phyloP scores from a whole-genome alignment of 2,113 vertebrate genomes.

The Myodes glareolus region DNA sequence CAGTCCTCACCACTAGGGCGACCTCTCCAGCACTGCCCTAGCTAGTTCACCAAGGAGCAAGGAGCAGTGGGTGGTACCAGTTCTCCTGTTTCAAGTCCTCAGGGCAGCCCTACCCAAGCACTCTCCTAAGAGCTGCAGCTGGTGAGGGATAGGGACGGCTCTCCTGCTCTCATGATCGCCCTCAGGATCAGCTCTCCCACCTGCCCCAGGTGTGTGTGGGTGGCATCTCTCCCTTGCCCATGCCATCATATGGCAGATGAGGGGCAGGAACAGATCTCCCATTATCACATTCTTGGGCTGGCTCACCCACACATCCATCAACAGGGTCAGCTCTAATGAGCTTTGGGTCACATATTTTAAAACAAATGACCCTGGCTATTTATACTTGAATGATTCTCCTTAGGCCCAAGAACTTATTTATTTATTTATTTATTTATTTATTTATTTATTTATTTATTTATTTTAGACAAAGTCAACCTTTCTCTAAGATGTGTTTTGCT shows the following conservation, averaged over 20 bases:
- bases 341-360: conserved; percentile 1
- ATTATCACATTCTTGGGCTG: not conserved
- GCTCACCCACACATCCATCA: not conserved
- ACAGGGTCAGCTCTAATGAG: not conserved
- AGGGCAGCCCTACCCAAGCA: not conserved
- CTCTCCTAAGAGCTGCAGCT: too few relatives aligned
- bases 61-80: not conserved
- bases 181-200: not conserved
- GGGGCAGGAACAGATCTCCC: not conserved
- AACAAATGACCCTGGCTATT: not conserved
- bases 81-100: not conserved
- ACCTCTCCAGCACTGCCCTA: not conserved
- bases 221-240: not conserved
- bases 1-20: not conserved
- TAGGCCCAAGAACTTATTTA: conserved; percentile 8
- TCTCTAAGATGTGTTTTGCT: not conserved
- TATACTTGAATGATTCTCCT: conserved; percentile 38
- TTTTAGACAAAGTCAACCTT: not conserved
- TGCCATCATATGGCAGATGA: not conserved
- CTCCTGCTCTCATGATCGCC: not conserved
- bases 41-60: not conserved
- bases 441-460: not conserved
- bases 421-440: conserved; percentile 2
- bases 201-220: not conserved
- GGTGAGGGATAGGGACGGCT: not conserved